These are phyloP conservation scores for Bombus turneri DNA, from an alignment of 1,140 invertebrate species.

Conservation along the genomic window DNA sequence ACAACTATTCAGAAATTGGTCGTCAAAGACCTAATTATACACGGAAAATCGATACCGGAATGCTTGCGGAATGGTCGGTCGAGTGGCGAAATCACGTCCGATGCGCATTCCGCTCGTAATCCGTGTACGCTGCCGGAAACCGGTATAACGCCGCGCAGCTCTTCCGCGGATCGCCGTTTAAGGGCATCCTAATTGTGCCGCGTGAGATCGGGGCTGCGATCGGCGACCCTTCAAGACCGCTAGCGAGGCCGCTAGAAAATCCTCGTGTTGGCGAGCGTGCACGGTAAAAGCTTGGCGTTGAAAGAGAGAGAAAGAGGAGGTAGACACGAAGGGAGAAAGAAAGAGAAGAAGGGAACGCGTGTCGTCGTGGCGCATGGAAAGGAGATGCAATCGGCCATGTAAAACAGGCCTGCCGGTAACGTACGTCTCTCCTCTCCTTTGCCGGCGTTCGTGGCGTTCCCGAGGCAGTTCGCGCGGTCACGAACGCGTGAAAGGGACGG, in stretches of 20 bases:
- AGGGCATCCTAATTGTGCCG: constrained; percentile 58
- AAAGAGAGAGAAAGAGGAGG: neutral
- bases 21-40: constrained; percentile 25
- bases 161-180: constrained; percentile 48
- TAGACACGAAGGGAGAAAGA: neutral
- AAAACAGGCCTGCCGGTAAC: constrained; percentile 64
- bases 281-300: neutral
- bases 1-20: constrained; percentile 6
- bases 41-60: constrained; percentile 4
- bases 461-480: constrained; percentile 48
- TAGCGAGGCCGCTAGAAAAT: constrained; percentile 44
- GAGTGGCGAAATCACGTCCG: neutral
- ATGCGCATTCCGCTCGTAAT: constrained; percentile 35
- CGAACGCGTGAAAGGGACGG: constrained; percentile 31
- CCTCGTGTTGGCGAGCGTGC: constrained; percentile 16
- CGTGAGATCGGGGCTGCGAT: constrained; percentile 49
- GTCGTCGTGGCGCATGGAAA: constrained; percentile 55
- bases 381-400: constrained; percentile 69
- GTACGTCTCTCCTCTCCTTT: constrained; percentile 54
- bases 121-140: constrained; percentile 38
- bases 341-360: constrained; percentile 38
- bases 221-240: constrained; percentile 51
- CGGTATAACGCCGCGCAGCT: constrained; percentile 38
- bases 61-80: neutral
- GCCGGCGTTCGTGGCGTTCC: constrained; percentile 45